A percentile compares a stretch with the other conserved stretches of the same genome.
Evolutionary conservation across 2,888 invertebrate species (phyloP).

Genomic region (Hypena proboscidalis): DNA sequence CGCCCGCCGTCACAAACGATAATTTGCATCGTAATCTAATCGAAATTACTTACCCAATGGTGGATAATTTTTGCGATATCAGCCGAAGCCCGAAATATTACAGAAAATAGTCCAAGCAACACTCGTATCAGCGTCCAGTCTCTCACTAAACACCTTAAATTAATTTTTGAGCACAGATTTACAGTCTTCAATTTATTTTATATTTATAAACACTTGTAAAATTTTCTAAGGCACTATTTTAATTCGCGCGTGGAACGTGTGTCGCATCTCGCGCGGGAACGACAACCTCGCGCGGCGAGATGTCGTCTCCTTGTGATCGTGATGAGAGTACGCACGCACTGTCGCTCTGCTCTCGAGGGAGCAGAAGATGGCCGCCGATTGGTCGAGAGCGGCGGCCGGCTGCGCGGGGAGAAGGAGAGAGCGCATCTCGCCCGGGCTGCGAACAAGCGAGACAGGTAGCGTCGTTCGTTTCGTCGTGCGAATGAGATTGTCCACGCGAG

Average conservation of each 20-base stretch:
- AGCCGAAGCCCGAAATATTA: slow-evolving; percentile 63
- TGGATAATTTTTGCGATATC: slow-evolving; percentile 82
- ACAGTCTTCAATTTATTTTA: slow-evolving; percentile 51
- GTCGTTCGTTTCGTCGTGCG: slow-evolving; percentile 71
- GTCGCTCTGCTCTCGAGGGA: slow-evolving; percentile 85
- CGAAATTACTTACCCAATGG: slow-evolving; percentile 82
- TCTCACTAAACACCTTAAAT: slow-evolving; percentile 70
- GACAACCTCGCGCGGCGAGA: slow-evolving; percentile 82
- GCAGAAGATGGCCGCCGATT: slow-evolving; percentile 83
- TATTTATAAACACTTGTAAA: slow-evolving; percentile 55
- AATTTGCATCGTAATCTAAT: slow-evolving; percentile 84
- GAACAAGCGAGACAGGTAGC: slow-evolving; percentile 76
- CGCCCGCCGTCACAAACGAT: slow-evolving; percentile 65
- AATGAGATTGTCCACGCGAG: slow-evolving; percentile 75
- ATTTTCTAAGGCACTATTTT: slow-evolving; percentile 65
- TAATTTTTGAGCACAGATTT: slow-evolving; percentile 71
- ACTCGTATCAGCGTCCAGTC: slow-evolving; percentile 63
- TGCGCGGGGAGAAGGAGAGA: slow-evolving; percentile 78
- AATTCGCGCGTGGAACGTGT: slow-evolving; percentile 61
- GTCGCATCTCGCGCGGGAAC: slow-evolving; percentile 65
- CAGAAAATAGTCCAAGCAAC: slow-evolving; percentile 66
- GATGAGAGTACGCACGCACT: slow-evolving; percentile 85
- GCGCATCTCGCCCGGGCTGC: slow-evolving; percentile 68
- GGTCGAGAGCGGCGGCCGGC: slow-evolving; percentile 76
- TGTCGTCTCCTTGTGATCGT: slow-evolving; percentile 81